Evolutionary conservation across 2,113 vertebrate species (phyloP).

Genomic region (Eptesicus fuscus): DNA sequence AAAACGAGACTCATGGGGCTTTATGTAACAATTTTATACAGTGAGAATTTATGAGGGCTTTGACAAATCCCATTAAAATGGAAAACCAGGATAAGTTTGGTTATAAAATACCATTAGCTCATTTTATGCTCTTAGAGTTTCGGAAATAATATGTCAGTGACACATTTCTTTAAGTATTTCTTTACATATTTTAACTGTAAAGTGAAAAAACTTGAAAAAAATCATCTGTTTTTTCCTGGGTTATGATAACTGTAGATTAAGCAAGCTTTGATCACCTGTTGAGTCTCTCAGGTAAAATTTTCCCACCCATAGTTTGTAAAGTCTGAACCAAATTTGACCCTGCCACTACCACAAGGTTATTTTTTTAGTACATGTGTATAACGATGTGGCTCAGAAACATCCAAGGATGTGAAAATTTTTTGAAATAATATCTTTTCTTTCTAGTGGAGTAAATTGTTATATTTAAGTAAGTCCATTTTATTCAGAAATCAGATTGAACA

Average conservation of each 20-base stretch:
- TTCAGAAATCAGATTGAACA: neutral
- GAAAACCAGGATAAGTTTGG: neutral
- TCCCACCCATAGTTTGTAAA: conserved; percentile 1
- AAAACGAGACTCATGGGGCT: neutral
- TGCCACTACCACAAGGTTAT: neutral
- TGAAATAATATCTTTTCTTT: neutral
- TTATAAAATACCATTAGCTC: neutral
- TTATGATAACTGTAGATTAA: neutral
- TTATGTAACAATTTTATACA: neutral
- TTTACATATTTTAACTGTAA: conserved; percentile 19
- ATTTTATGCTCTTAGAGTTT: conserved; percentile 6
- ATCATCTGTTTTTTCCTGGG: neutral
- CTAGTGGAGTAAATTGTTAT: neutral
- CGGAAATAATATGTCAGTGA: neutral
- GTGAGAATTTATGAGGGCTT: neutral
- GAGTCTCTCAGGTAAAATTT: neutral
- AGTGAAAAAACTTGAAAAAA: neutral
- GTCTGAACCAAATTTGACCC: neutral
- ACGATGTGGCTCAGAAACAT: neutral
- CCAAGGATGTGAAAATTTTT: neutral
- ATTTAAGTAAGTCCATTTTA: neutral
- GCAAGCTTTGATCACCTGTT: neutral
- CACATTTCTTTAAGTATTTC: neutral
- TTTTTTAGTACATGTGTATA: neutral
- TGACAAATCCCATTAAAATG: neutral